Percentiles rank a stretch among this genome's conserved stretches.
Conservation (phyloP, 2,797 vertebrate species). For the Nannoperca australis region DNA sequence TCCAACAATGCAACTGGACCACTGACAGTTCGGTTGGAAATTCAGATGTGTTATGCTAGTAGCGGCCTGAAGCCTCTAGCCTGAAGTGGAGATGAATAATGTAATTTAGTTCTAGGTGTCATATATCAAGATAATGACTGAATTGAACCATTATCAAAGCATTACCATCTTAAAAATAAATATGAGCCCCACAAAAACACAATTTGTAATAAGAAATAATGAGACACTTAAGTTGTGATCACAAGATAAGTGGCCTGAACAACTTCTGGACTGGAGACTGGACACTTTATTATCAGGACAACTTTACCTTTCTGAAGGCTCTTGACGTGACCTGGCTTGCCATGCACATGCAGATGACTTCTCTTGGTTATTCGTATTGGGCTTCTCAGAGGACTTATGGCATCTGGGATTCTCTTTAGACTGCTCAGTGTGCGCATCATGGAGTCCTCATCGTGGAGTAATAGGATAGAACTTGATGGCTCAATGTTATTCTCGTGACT, state of each 20-base stretch:
- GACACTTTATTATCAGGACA: neutral
- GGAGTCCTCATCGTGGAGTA: slow-evolving; percentile 91
- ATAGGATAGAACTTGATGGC: slow-evolving; percentile 64
- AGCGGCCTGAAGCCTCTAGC: neutral
- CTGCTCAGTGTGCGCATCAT: slow-evolving; percentile 92
- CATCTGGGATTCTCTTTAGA: slow-evolving; percentile 91
- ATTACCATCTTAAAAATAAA: neutral
- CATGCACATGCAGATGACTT: slow-evolving; percentile 78
- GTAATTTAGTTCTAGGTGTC: neutral
- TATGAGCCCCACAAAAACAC: neutral
- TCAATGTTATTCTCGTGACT: slow-evolving; percentile 55
- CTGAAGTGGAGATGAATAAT: no score
- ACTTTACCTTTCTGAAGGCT: slow-evolving; percentile 90
- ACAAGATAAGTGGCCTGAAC: neutral
- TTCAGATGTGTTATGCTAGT: neutral
- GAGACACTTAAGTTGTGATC: neutral
- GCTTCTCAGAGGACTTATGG: slow-evolving; percentile 95
- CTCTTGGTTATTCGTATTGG: slow-evolving; percentile 87
- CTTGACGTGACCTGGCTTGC: slow-evolving; percentile 87
- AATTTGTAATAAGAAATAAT: neutral
- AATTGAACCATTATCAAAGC: neutral
- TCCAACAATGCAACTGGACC: no score
- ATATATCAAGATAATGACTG: neutral
- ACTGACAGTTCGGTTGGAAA: neutral
- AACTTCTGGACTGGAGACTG: neutral